A percentile compares a stretch with the other conserved stretches of the same genome.
Evolutionary conservation across 2,888 invertebrate species (phyloP).

Genomic region (Branchellion lobata): DNA sequence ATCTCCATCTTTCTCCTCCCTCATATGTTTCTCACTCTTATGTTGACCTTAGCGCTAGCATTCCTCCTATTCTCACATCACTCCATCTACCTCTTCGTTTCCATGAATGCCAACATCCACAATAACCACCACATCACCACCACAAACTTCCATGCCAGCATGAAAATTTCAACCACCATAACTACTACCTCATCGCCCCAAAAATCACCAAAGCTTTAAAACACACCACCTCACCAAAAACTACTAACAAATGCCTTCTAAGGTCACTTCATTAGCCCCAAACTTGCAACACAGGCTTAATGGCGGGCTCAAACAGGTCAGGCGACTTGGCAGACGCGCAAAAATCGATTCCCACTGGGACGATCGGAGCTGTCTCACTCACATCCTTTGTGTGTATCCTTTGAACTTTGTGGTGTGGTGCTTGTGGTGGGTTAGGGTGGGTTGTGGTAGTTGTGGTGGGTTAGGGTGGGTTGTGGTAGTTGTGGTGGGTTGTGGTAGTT

Average conservation of each 20-base stretch:
- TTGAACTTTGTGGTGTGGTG: background rate
- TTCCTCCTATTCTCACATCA: too few species aligned
- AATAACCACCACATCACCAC: too few species aligned
- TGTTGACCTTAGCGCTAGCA: too few species aligned
- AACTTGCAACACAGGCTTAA: conserved; percentile 79
- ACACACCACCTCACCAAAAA: too few species aligned
- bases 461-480: background rate
- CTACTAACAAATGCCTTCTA: too few species aligned
- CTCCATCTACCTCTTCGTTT: too few species aligned
- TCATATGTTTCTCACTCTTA: too few species aligned
- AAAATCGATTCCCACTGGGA: conserved; percentile 95
- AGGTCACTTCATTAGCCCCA: too few species aligned
- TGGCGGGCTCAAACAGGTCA: conserved; percentile 98
- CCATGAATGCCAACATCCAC: too few species aligned
- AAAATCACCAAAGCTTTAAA: too few species aligned
- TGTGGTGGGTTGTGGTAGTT: background rate
- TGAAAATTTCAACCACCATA: background rate
- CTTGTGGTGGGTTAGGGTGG: background rate
- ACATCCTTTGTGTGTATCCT: conserved; percentile 81
- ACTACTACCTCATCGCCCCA: background rate
- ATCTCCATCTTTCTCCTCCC: too few species aligned
- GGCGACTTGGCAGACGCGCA: conserved; percentile 97
- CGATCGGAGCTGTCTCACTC: conserved; percentile 90
- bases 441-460: background rate
- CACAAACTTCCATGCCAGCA: background rate